phyloP scores from a whole-genome alignment of 2,113 vertebrate genomes.

The Catagonus wagneri region DNA sequence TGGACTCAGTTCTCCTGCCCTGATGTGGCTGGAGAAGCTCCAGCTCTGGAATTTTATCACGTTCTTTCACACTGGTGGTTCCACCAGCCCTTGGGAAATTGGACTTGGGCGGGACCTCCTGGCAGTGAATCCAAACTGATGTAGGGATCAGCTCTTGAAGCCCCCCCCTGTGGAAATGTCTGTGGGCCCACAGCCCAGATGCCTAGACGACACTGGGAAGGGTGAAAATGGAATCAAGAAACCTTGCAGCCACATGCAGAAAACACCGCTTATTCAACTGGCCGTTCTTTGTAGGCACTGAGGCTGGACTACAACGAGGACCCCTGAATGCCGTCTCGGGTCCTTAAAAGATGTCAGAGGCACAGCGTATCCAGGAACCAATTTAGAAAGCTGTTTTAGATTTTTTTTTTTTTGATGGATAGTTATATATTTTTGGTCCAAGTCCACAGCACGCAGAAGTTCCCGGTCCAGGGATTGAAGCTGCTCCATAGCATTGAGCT shows the following conservation, averaged over 20 bases:
- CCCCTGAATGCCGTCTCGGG: neutral
- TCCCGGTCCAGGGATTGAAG: too few species aligned
- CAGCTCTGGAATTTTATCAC: neutral
- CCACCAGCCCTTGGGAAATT: neutral
- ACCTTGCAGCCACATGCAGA: rapidly evolving
- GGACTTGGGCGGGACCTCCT: neutral
- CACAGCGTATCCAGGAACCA: too few species aligned
- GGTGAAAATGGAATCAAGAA: neutral
- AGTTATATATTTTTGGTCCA: too few species aligned
- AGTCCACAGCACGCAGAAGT: too few species aligned
- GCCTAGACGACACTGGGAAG: neutral
- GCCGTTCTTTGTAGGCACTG: neutral
- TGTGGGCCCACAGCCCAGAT: neutral
- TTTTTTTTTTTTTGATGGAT: too few species aligned
- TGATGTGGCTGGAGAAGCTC: neutral
- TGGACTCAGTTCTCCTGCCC: neutral
- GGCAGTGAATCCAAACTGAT: neutral
- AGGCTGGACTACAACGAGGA: neutral
- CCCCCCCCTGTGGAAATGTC: neutral
- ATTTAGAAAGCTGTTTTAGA: neutral
- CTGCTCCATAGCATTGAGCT: too few species aligned
- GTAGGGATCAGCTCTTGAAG: neutral
- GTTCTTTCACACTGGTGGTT: neutral
- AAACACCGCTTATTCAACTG: neutral
- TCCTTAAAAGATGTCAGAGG: neutral